phyloP scores from a whole-genome alignment of 2,888 invertebrate genomes.

The Chalcis sispes region DNA sequence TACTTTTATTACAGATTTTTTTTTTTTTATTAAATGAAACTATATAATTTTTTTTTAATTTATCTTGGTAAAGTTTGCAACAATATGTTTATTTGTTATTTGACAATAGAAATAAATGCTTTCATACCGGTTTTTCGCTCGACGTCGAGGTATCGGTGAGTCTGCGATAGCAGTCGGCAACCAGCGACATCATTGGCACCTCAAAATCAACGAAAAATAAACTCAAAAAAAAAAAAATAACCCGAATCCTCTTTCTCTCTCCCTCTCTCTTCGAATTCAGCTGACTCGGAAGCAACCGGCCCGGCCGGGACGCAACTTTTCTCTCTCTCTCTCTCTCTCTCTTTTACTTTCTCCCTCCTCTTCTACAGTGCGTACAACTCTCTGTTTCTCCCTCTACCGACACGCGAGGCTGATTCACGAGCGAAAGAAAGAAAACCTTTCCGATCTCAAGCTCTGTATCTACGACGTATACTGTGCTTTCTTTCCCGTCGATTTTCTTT shows the following conservation, averaged over 20 bases:
- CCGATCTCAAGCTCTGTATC: too few relatives aligned
- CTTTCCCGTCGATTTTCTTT: too few relatives aligned
- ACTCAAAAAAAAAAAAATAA: neutral
- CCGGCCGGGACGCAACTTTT: constrained; percentile 10
- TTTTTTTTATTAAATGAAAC: too few relatives aligned
- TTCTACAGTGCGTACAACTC: too few relatives aligned
- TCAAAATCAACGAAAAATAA: constrained; percentile 6
- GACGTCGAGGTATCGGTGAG: constrained; percentile 58
- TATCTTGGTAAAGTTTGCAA: too few relatives aligned
- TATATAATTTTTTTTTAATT: too few relatives aligned
- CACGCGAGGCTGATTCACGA: too few relatives aligned
- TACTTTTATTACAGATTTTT: too few relatives aligned
- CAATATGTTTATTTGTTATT: too few relatives aligned
- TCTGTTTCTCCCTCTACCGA: too few relatives aligned
- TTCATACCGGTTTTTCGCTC: constrained; percentile 50
- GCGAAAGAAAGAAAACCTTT: too few relatives aligned
- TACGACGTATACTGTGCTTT: too few relatives aligned
- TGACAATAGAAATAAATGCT: neutral
- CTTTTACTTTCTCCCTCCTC: neutral
- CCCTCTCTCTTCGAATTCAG: neutral
- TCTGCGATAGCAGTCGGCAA: constrained; percentile 63
- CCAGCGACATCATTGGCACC: constrained; percentile 59
- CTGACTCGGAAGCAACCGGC: constrained; percentile 7
- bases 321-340: neutral
- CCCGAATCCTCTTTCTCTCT: neutral